A percentile compares a stretch with the other conserved stretches of the same genome.
Conservation (phyloP, 2,797 vertebrate species). For the Falco biarmicus region DNA sequence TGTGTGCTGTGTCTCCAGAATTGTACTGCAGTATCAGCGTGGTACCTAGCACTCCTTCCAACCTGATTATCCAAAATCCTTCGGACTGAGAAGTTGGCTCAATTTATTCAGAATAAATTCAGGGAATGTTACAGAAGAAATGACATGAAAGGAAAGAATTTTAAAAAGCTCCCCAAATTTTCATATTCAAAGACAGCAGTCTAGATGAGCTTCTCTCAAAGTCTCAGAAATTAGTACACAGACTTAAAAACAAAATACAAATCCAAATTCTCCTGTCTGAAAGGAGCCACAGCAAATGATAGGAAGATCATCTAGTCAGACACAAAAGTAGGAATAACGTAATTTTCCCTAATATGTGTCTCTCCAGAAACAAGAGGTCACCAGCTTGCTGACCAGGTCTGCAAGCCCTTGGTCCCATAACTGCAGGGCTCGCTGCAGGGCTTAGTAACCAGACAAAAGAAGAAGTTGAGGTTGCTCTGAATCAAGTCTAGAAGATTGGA, state of each 20-base stretch:
- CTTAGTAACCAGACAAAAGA: not conserved
- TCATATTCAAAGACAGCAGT: not conserved
- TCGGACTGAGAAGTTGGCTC: not conserved
- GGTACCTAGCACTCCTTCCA: not conserved
- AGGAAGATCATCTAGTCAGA: not conserved
- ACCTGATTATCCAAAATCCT: not conserved
- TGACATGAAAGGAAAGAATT: not conserved
- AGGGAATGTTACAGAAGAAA: not conserved
- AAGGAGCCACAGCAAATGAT: not conserved
- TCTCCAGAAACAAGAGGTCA: not conserved
- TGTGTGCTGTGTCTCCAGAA: not conserved
- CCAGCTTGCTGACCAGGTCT: not conserved
- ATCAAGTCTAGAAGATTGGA: not conserved
- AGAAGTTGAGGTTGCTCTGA: not conserved
- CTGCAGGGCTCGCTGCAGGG: not conserved
- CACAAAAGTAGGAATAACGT: not conserved
- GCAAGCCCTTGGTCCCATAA: rapidly evolving
- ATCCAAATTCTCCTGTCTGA: not conserved
- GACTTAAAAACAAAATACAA: not conserved
- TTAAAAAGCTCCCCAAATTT: not conserved
- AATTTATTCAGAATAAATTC: not conserved
- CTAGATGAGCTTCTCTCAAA: not conserved
- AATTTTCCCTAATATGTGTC: not conserved
- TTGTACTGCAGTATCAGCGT: not conserved
- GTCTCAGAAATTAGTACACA: not conserved